Base-by-base conservation (phyloP, 2,888 invertebrate species). In the Melipona bicolor region DNA sequence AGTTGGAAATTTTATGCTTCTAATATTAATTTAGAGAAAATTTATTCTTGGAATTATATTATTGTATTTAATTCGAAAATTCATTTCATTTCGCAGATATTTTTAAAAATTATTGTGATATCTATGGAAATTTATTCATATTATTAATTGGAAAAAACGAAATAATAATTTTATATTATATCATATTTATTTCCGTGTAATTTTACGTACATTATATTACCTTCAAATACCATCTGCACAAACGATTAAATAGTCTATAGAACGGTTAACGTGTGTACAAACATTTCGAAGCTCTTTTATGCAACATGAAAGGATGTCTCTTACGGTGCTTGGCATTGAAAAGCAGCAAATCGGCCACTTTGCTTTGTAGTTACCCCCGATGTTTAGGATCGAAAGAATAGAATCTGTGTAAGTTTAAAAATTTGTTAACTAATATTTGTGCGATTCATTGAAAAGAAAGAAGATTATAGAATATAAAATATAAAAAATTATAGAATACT, bases 241-340 rank as follows among this genome's bases (percentile, higher is more conserved):
- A 92, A 91, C 91, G 90, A 89, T 90, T 88, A 87, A 86, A 81
- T 80, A 75, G 74, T 49, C 83, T 69, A 74, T 74, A 65, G 62
- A 80, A 61, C 81, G 71, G 32, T 70, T 72, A 82, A 78, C 84
- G 52, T 75, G 88, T 90, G 85, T 90, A 89, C 90, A 92, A 92
- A 92, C 90, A 92, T 91, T 90, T 91, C 88, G 87, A 87, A 85
- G 86, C 90, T 80, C 89, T 90, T 91, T 91, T 85, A 91, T 87
- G 78, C 75, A 87, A 88, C 87, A 86, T 88, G 86, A 91, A 90
- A 88, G 85, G 86, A 85, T 81, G 72, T 83, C 79, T 85, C 82
- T 90, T 86, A 92, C 90, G 92, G 88, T 91, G 75, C 88, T 92
- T 91, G 90, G 87, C 86, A 86, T 65, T 86, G 87, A 91, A 92